Evolutionary conservation across 2,113 vertebrate genomes (phyloP), one percentile per base, ranked within the genome.

Genomic region (Motacilla alba): DNA sequence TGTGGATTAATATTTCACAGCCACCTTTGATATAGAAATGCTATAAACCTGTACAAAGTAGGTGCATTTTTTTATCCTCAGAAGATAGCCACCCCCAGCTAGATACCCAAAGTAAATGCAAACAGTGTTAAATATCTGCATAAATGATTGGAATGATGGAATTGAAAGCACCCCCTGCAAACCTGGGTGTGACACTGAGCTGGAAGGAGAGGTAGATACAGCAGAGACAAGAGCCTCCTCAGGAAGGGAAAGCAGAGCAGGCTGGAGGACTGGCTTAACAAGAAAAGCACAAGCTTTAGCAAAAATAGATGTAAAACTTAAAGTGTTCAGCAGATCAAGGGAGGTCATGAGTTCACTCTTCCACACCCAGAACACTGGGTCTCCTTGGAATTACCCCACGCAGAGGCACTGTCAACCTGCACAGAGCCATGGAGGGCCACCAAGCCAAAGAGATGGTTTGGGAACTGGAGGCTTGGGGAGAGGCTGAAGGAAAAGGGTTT

Each of bases 111-210:
- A 73, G 15, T 5, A 75, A 83, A 56, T 11, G 6, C 20, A 47
- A 0, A 2, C 0, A 37, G 15, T 4, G 37, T 44, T 72, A 16
- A 39, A 7, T 20, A 28, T 9, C 24, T 44, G 56, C 46, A n/a
- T 23, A 64, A 78, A 43, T 33, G 1, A 47, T 6, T 33, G 43
- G 35, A n/a, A 43, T 26, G 35, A 37, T 28, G 30, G 44, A 95
- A 55, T 5, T 33, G 22, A 27, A 64, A 41, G 15, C 4, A 26
- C 11, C 24, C 11, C 55, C 10, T 35, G 14, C 16, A 37, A 33
- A 23, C 5, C 20, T 60, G 46, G 21, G 9, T 9, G 5, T 50
- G 30, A 46, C 39, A 44, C 19, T 1, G 4, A 59, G 24, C n/a
- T 55, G 26, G 46, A 26, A 87, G 33, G 5, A 74, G 19, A 74